Evolutionary conservation across 2,797 vertebrate genomes (phyloP).

Genomic region (Hirundo rustica): DNA sequence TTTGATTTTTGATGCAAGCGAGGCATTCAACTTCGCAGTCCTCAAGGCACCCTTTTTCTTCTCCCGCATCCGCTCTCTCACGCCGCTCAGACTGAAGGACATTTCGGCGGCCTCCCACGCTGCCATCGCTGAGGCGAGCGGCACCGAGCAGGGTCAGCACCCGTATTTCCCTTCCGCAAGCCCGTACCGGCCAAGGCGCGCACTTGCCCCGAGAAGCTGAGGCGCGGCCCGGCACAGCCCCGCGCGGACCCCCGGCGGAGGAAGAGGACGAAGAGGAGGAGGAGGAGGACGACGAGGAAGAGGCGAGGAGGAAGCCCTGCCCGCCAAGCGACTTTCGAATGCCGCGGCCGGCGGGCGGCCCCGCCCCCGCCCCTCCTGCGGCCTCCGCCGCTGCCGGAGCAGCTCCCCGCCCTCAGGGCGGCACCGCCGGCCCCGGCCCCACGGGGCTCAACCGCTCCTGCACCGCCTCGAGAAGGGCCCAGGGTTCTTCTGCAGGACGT

Average conservation of each 20-base stretch:
- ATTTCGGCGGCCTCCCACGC: not conserved
- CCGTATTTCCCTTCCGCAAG: not conserved
- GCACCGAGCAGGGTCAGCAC: not conserved
- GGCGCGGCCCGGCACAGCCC: not conserved
- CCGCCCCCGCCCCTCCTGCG: not conserved
- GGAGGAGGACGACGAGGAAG: accelerated
- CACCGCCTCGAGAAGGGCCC: accelerated
- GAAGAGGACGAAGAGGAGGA: accelerated
- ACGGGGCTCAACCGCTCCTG: accelerated
- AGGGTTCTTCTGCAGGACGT: accelerated
- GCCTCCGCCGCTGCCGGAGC: no score
- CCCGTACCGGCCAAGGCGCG: accelerated
- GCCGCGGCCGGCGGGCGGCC: not conserved
- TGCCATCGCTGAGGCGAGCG: not conserved
- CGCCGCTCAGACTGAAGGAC: not conserved
- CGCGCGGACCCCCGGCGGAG: accelerated
- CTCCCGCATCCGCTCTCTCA: slow-evolving; percentile 65
- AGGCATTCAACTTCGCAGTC: slow-evolving; percentile 67
- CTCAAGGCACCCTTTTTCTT: slow-evolving; percentile 56
- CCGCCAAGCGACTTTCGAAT: not conserved
- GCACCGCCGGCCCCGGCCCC: accelerated
- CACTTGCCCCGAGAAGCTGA: accelerated
- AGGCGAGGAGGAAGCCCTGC: accelerated
- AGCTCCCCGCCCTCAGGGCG: no score
- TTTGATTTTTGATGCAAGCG: slow-evolving; percentile 69